Evolutionary conservation across 1,140 invertebrate genomes (phyloP).

Genomic region (Adoxophyes honmai): DNA sequence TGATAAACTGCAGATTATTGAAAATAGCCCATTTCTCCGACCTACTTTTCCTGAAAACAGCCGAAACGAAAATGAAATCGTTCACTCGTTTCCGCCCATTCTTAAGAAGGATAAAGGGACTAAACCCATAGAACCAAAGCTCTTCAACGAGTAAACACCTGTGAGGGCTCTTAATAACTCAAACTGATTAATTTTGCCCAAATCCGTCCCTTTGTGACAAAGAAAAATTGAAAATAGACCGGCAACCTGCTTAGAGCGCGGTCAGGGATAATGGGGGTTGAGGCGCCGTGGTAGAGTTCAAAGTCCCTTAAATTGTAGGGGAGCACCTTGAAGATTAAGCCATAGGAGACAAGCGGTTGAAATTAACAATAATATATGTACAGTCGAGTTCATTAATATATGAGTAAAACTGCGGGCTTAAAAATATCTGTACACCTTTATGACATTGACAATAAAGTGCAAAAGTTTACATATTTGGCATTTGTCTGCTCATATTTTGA

Average conservation of each 20-base stretch:
- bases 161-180: constrained; percentile 65
- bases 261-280: constrained; percentile 25
- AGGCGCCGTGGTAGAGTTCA: constrained; percentile 18
- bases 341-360: constrained; percentile 11
- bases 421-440: no score
- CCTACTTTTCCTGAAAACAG: no score
- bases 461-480: no score
- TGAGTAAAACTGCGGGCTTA: no score
- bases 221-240: constrained; percentile 72
- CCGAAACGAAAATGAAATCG: background rate
- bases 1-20: no score
- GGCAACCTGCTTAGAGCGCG: constrained; percentile 52
- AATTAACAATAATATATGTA: no score
- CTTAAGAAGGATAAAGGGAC: constrained; percentile 2
- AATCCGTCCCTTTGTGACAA: constrained; percentile 73
- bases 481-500: no score
- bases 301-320: constrained; percentile 17
- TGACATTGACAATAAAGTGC: no score
- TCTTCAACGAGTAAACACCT: constrained; percentile 31
- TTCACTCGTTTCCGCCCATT: constrained; percentile 15
- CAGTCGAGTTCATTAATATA: no score
- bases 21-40: no score
- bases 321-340: constrained; percentile 17
- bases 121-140: constrained; percentile 19
- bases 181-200: constrained; percentile 61